These are phyloP conservation scores for Coilia nasus DNA, from an alignment of 2,797 vertebrate species.

Conservation along the genomic window DNA sequence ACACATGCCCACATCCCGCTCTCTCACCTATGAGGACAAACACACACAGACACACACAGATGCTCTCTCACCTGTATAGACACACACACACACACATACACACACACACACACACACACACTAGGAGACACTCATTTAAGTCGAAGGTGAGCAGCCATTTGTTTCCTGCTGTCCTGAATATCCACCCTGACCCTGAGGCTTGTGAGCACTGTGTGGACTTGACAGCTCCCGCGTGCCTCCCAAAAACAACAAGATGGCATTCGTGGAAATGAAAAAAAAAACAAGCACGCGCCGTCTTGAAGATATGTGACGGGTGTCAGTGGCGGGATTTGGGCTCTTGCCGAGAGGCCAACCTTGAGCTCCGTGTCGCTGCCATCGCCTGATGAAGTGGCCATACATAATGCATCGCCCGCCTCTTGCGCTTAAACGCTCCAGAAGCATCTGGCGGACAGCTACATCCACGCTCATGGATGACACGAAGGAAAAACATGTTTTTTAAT, in stretches of 20 bases:
- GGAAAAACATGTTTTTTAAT: not conserved
- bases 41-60: not conserved
- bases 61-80: no score
- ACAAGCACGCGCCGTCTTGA: not conserved
- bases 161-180: not conserved
- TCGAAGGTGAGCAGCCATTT: constrained; percentile 10
- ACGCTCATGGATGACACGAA: not conserved
- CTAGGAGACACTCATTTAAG: not conserved
- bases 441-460: not conserved
- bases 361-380: not conserved
- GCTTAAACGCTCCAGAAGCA: not conserved
- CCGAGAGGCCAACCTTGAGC: constrained; percentile 6
- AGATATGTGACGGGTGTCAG: not conserved
- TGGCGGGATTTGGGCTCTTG: not conserved
- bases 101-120: not conserved
- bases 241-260: not conserved
- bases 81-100: not conserved
- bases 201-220: not conserved
- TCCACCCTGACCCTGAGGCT: not conserved
- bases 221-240: not conserved
- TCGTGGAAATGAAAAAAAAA: not conserved
- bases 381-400: not conserved
- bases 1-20: no score
- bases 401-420: not conserved
- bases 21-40: no score